Evolutionary conservation across 2,888 invertebrate species (phyloP), one percentile per base, ranked within the genome.

Genomic region (Noctua pronuba): DNA sequence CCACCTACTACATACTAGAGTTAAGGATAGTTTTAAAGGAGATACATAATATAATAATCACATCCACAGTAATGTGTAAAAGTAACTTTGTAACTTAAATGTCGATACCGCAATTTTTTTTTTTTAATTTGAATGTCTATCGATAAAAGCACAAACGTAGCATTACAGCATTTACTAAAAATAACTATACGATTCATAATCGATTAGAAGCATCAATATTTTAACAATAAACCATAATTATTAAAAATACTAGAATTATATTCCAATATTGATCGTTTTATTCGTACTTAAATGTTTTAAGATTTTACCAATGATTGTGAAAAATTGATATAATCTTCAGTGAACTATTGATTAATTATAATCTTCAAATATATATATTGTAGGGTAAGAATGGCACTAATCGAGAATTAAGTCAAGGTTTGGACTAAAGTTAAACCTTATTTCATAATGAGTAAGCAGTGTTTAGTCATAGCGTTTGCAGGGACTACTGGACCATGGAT

Each of bases 271-370:
- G 18, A 44, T 44, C 44, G 7, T 44, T 60, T 44, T 1, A 52
- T 44, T 62, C 4, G 35, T 80, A 79, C 52, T 62, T 71, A 78
- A 55, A 28, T 71, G 52, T 71, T 44, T 38, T 44, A 18, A 10
- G 18, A 58, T 31, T 3, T 31, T n/a, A 49, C 11, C 46, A 16
- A 49, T 38, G 66, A 49, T n/a, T 31, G n/a, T 75, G 31, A 76
- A 76, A 55, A 38, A n/a, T 31, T 62, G 35, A 60, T 49, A 21
- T 4, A 38, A 60, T 28, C 46, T 60, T 24, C 24, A 5, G 31
- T 31, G 31, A 21, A 64, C 16, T 74, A n/a, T 3, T 3, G 35
- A 62, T 49, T 10, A 49, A 21, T 74, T 49, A 18, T 75, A 44
- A 64, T n/a, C 35, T n/a, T 55, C 28, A 60, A 31, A 18, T 31